Percentiles rank a stretch among this genome's conserved stretches.
phyloP scores from a whole-genome alignment of 2,113 vertebrate species.

The Pluvianellus socialis region DNA sequence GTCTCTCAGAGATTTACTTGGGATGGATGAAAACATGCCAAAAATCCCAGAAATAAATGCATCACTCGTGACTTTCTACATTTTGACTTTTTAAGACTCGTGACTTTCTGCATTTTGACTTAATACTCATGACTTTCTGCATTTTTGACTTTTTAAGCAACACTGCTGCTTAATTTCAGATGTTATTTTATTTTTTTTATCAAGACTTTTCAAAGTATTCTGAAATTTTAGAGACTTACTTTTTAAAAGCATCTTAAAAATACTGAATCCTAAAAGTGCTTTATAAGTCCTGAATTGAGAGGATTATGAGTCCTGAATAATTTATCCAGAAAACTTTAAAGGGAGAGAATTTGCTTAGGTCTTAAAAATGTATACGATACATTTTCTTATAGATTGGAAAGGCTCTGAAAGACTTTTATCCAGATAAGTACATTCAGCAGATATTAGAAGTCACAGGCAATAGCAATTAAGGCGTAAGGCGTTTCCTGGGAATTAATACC shows the following conservation, averaged over 20 bases:
- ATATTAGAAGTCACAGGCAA: slow-evolving; percentile 14
- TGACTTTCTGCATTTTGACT: too few relatives aligned
- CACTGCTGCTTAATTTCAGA: background rate
- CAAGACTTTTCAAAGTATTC: background rate
- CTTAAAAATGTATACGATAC: background rate
- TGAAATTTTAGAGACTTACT: background rate
- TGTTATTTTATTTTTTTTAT: background rate
- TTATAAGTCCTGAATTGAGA: background rate
- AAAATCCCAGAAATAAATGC: background rate
- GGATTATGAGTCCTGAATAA: slow-evolving; percentile 24
- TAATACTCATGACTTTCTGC: background rate
- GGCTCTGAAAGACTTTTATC: slow-evolving; percentile 1
- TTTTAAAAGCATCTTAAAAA: background rate
- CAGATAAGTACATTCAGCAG: slow-evolving; percentile 8
- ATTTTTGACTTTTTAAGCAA: background rate
- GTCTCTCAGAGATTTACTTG: background rate
- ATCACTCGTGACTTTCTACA: background rate
- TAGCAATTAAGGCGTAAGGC: slow-evolving; percentile 8
- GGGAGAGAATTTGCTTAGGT: background rate
- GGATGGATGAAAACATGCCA: background rate
- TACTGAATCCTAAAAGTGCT: background rate
- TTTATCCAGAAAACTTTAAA: slow-evolving; percentile 22
- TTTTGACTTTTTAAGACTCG: background rate
- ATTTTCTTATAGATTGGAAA: background rate
- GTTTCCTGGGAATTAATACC: slow-evolving; percentile 28